Base-by-base conservation (phyloP, 1,140 invertebrate species). In the Magallana ariakensis region DNA sequence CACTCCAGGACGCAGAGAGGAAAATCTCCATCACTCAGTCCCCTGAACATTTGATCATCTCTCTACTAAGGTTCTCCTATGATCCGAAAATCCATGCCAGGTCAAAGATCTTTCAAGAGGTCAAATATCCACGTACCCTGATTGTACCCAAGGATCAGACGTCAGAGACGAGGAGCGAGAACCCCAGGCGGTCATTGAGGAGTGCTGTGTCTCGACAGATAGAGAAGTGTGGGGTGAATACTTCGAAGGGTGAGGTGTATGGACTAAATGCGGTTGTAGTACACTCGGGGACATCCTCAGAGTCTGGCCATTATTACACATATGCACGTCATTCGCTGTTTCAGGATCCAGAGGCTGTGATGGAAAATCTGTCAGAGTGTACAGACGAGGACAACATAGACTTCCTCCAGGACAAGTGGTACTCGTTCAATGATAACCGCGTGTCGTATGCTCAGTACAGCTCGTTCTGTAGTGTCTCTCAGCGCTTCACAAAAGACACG, bases 221-320 rank as follows among this genome's bases (percentile, higher is more conserved):
- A 60, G 70, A 87, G 55, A 90, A 89, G 80, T 90, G 90, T 86
- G 90, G 88, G 11, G 80, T 93, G 86, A 91, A 94, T 13, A 66
- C 91, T 84, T 85, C 91, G 58, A 89, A 86, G 66, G 89, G 89
- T 11, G 92, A 93, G 60, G 85, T 92, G 55, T 98, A 97, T 92
- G 95, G 96, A 11, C 92, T 98, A 0, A 97, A 97, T 92, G 97
- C 97, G 0, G 97, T 97, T 0, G 97, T 98, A 0, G 96, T 98
- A 0, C 97, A 98, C 93, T 96, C 96, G 0, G 97, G 97, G 2
- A 96, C 96, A 15, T 97, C 96, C 62, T 96, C 97, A 89, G 97
- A 98, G 92, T 97, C 97, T 7, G 97, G 97, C 0, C 97, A 98
- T 93, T 98, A 98, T 93, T 97, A 97, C 91, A 97, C 97, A 0